Evolutionary conservation across 2,797 vertebrate species (phyloP).

Genomic region (Cuculus canorus): DNA sequence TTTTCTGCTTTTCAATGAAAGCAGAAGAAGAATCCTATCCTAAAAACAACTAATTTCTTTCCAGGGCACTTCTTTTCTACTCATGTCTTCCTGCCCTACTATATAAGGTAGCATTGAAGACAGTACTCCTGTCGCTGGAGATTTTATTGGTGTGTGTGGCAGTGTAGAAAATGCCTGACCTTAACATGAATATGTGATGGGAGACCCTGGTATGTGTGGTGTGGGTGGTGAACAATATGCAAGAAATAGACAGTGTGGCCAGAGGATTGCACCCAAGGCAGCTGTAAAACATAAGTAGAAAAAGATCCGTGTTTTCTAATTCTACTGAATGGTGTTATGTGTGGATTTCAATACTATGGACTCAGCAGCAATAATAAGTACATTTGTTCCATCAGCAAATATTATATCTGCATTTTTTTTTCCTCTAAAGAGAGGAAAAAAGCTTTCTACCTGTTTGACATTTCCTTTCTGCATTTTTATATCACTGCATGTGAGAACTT

Average conservation of each 20-base stretch:
- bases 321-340: background rate
- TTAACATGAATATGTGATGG: background rate
- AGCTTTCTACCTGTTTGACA: background rate
- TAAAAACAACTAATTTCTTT: background rate
- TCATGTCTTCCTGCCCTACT: background rate
- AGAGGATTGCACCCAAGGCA: background rate
- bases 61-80: background rate
- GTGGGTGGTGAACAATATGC: background rate
- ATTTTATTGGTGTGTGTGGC: background rate
- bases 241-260: background rate
- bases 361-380: background rate
- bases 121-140: background rate
- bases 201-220: background rate
- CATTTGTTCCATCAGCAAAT: background rate
- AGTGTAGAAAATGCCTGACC: background rate
- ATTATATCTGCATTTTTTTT: background rate
- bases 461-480: background rate
- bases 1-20: background rate
- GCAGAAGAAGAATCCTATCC: background rate
- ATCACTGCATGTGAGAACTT: background rate
- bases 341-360: background rate
- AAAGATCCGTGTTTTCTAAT: background rate
- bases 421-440: background rate
- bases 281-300: background rate
- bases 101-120: background rate